Evolutionary conservation across 2,888 invertebrate species (phyloP).

Genomic region (Heliconius hortense): DNA sequence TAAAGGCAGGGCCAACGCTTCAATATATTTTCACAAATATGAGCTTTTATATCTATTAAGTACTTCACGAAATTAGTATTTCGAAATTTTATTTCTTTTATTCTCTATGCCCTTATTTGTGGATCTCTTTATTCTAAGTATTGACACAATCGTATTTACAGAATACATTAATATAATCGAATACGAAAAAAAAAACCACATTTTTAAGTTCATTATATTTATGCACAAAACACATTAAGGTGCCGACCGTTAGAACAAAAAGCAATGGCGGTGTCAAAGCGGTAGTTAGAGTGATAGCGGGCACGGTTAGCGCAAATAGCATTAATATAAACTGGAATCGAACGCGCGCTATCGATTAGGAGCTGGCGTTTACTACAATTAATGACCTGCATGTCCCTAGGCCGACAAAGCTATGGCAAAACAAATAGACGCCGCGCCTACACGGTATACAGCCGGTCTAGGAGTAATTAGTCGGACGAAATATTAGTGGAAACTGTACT

Average conservation of each 20-base stretch:
- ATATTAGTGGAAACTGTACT: slow-evolving; percentile 23
- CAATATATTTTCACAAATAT: neutral
- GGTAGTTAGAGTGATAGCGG: slow-evolving; percentile 48
- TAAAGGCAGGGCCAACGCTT: too few species aligned
- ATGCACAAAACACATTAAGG: slow-evolving; percentile 31
- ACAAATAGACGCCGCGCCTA: slow-evolving; percentile 80
- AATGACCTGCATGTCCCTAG: slow-evolving; percentile 81
- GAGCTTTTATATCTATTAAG: neutral
- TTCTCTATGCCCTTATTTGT: too few species aligned
- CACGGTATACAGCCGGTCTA: slow-evolving; percentile 64
- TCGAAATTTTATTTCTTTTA: neutral
- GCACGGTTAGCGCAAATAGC: slow-evolving; percentile 74
- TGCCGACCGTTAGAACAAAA: slow-evolving; percentile 37
- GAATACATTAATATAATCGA: too few species aligned
- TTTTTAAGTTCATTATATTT: slow-evolving; percentile 5
- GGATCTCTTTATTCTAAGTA: too few species aligned
- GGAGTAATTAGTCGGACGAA: slow-evolving; percentile 44
- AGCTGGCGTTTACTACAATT: slow-evolving; percentile 80
- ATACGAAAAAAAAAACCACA: neutral
- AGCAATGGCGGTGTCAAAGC: slow-evolving; percentile 44
- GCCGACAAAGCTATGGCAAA: slow-evolving; percentile 81
- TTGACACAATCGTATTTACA: too few species aligned
- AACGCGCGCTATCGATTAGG: slow-evolving; percentile 81
- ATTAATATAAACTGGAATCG: slow-evolving; percentile 82
- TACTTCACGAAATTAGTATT: too few species aligned